A percentile compares a stretch with the other conserved stretches of the same genome.
Conservation (phyloP, 2,888 invertebrate species). For the Campoplex capitator region DNA sequence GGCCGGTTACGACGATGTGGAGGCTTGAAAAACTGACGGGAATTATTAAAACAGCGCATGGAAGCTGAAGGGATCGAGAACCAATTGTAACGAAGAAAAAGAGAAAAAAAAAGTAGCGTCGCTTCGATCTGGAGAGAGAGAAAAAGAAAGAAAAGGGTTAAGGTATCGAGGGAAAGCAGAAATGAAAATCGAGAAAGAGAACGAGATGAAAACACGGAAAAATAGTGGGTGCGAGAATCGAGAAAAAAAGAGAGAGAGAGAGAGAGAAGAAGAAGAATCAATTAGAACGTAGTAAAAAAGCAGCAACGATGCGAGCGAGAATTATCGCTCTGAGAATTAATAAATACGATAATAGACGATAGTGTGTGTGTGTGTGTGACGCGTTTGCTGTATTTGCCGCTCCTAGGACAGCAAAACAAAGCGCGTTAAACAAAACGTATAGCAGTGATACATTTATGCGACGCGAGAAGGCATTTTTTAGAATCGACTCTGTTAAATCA, state of each 20-base stretch:
- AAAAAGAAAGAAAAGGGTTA: background rate
- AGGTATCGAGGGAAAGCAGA: background rate
- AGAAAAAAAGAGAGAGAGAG: constrained; percentile 2
- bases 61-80: background rate
- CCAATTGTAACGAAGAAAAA: background rate
- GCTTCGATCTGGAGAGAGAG: background rate
- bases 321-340: constrained; percentile 35
- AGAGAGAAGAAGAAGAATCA: background rate
- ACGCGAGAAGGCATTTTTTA: background rate
- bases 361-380: background rate
- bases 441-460: background rate
- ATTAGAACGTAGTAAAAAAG: constrained; percentile 3
- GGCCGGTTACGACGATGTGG: constrained; percentile 61
- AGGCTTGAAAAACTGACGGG: constrained; percentile 60
- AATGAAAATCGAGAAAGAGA: background rate
- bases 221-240: background rate
- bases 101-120: background rate
- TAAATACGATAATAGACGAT: constrained; percentile 43
- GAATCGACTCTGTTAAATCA: constrained; percentile 19
- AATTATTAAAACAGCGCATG: constrained; percentile 51
- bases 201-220: background rate
- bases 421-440: constrained; percentile 17
- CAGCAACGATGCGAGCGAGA: constrained; percentile 19
- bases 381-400: background rate
- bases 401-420: constrained; percentile 16